phyloP scores from a whole-genome alignment of 2,888 invertebrate genomes.

The Boloria euphrosyne region DNA sequence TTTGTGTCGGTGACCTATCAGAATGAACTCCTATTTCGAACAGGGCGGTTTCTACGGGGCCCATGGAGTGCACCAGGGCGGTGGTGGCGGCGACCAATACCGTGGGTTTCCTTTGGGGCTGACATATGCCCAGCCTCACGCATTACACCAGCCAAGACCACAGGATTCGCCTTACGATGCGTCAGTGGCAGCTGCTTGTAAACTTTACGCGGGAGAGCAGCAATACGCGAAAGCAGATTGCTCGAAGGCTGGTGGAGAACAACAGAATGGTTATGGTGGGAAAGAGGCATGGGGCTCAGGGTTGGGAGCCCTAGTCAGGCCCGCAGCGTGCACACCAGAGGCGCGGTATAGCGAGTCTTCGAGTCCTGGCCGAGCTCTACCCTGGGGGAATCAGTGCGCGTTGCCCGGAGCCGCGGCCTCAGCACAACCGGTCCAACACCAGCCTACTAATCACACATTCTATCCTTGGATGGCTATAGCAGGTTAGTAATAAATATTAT shows the following conservation, averaged over 20 bases:
- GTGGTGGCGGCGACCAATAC: slow-evolving; percentile 89
- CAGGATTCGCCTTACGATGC: slow-evolving; percentile 96
- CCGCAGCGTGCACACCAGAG: slow-evolving; percentile 95
- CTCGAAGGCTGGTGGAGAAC: slow-evolving; percentile 84
- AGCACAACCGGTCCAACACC: slow-evolving; percentile 93
- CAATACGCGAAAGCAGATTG: slow-evolving; percentile 89
- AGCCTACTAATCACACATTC: slow-evolving; percentile 95
- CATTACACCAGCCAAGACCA: slow-evolving; percentile 88
- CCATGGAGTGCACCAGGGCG: slow-evolving; percentile 91
- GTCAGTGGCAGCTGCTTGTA: slow-evolving; percentile 93
- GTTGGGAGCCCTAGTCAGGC: slow-evolving; percentile 87
- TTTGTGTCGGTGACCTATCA: slow-evolving; percentile 75
- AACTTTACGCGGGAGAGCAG: slow-evolving; percentile 88
- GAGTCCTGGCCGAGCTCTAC: slow-evolving; percentile 88
- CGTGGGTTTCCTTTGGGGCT: slow-evolving; percentile 93
- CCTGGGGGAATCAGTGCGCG: slow-evolving; percentile 95
- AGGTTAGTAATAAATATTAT: slow-evolving; percentile 83
- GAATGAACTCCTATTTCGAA: slow-evolving; percentile 98
- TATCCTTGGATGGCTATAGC: slow-evolving; percentile 99
- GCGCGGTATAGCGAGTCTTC: slow-evolving; percentile 93
- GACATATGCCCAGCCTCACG: slow-evolving; percentile 92
- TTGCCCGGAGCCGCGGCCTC: slow-evolving; percentile 91
- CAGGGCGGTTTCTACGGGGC: slow-evolving; percentile 97
- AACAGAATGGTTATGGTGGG: slow-evolving; percentile 87
- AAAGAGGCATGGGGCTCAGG: slow-evolving; percentile 88